A percentile compares a stretch with the other conserved stretches of the same genome.
These are phyloP conservation scores for Tillus elongatus DNA, from an alignment of 2,888 invertebrate species.

Conservation along the genomic window DNA sequence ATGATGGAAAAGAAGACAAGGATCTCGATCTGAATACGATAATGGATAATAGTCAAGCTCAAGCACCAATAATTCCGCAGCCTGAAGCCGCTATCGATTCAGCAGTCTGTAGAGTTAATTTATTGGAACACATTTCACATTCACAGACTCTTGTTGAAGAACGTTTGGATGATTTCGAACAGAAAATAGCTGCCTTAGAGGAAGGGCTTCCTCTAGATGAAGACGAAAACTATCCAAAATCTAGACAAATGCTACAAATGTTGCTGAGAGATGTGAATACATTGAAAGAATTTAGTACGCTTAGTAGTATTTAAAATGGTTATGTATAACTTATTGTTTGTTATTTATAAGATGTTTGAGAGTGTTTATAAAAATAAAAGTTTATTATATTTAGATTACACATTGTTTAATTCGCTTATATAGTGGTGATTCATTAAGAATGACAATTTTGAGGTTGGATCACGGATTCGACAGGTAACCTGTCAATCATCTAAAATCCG, in stretches of 20 bases:
- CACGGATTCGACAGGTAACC: too few species aligned
- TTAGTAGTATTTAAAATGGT: slow-evolving; percentile 22
- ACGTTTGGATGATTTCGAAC: slow-evolving; percentile 63
- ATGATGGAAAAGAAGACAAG: slow-evolving; percentile 25
- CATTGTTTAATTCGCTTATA: too few species aligned
- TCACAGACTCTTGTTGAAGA: slow-evolving; percentile 65
- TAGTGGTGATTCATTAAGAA: too few species aligned
- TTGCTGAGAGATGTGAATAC: slow-evolving; percentile 62
- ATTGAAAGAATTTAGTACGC: slow-evolving; percentile 42
- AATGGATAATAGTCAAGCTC: slow-evolving; percentile 10
- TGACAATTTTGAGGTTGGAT: too few species aligned
- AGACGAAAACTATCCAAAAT: slow-evolving; percentile 53
- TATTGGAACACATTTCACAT: slow-evolving; percentile 68
- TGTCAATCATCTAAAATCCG: too few species aligned
- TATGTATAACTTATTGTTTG: neutral
- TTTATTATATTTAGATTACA: too few species aligned
- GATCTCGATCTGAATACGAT: slow-evolving; percentile 20
- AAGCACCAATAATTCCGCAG: slow-evolving; percentile 50
- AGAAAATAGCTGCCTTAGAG: slow-evolving; percentile 60
- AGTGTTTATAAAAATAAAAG: too few species aligned
- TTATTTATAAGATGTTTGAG: neutral
- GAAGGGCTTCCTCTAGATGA: slow-evolving; percentile 46
- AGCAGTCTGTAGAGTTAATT: slow-evolving; percentile 63
- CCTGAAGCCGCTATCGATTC: slow-evolving; percentile 78
- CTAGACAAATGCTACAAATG: slow-evolving; percentile 66